Percentiles rank a stretch among this genome's conserved stretches.
Conservation (phyloP, 2,888 invertebrate species). For the Venustoraphidia nigricollis region DNA sequence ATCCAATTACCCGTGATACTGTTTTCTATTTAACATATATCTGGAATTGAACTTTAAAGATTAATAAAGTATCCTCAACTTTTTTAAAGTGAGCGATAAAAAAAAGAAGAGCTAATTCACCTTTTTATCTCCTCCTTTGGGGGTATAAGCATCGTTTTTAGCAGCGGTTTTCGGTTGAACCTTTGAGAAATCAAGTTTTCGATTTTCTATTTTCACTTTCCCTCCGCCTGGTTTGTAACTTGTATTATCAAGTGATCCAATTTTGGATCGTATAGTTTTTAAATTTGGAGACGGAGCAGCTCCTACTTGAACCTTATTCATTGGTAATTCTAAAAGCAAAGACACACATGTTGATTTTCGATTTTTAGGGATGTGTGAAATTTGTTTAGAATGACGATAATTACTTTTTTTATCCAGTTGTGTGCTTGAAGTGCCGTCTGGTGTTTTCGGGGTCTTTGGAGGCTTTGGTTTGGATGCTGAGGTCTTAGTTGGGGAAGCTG, state of each 20-base stretch:
- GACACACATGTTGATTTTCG: not conserved
- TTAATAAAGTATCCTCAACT: too few species aligned
- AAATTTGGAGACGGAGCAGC: conserved; percentile 83
- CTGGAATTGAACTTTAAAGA: too few species aligned
- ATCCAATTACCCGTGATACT: too few species aligned
- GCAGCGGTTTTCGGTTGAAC: conserved; percentile 79
- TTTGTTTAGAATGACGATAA: not conserved
- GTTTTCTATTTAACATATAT: too few species aligned
- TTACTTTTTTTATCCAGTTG: conserved; percentile 50
- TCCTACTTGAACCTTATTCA: conserved; percentile 88
- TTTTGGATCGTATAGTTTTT: conserved; percentile 82
- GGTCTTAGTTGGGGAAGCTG: conserved; percentile 24
- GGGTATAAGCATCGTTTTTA: conserved; percentile 74
- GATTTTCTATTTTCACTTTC: conserved; percentile 73
- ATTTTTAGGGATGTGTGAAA: not conserved
- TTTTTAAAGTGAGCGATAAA: too few species aligned
- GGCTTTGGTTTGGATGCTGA: conserved; percentile 26
- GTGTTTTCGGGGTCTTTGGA: conserved; percentile 47
- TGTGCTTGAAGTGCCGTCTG: conserved; percentile 34
- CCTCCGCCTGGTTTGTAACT: conserved; percentile 82
- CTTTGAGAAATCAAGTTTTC: conserved; percentile 71
- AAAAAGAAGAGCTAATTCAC: conserved; percentile 30
- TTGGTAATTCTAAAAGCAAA: conserved; percentile 49
- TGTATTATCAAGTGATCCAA: conserved; percentile 81
- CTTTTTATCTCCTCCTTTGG: conserved; percentile 85